Evolutionary conservation across 1,140 invertebrate genomes (phyloP), one percentile per base, ranked within the genome.

Genomic region (Ptiloglossa arizonensis): DNA sequence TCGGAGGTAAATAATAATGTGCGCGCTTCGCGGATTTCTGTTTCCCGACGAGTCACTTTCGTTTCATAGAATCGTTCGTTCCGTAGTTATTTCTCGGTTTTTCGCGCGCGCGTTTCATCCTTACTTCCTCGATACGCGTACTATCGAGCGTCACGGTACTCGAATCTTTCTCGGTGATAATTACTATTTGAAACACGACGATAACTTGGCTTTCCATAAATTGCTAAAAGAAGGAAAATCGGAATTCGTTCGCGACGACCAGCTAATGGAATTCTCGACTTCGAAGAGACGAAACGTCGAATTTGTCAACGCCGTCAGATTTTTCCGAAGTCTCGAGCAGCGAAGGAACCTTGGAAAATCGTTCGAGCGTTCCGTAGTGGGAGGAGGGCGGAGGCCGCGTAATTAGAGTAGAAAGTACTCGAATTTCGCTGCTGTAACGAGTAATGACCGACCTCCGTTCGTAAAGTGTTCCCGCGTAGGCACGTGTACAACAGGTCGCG

Each of bases 391-490:
- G 41, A 32, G 22, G 22, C 15, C 32, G 32, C 46, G 44, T 70
- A 70, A 77, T 77, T 77, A 77, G 56, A 77, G 44, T 56, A 41
- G 15, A 46, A 77, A 68, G 35, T 70, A 41, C 66, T 77, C 35
- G 50, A 54, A 59, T 77, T 32, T 27, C 50, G n/a, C n/a, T 17
- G 32, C 59, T 29, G 29, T 72, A 52, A 63, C 59, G 38, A 62
- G 46, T 52, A 62, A 71, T 62, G 57, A 24, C 29, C 38, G 11
- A 1, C 22, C 29, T 38, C 35, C 57, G 17, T 50, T 48, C 44
- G 19, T 24, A 48, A 72, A 72, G 44, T 52, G 50, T 54, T 68
- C n/a, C n/a, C 11, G 29, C 19, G 8, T 17, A 24, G 17, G n/a
- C n/a, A 17, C 41, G 22, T 19, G 41, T 44, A 32, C 41, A 50